Base-by-base conservation (phyloP, 2,888 invertebrate genomes). In the Molorchus minor region DNA sequence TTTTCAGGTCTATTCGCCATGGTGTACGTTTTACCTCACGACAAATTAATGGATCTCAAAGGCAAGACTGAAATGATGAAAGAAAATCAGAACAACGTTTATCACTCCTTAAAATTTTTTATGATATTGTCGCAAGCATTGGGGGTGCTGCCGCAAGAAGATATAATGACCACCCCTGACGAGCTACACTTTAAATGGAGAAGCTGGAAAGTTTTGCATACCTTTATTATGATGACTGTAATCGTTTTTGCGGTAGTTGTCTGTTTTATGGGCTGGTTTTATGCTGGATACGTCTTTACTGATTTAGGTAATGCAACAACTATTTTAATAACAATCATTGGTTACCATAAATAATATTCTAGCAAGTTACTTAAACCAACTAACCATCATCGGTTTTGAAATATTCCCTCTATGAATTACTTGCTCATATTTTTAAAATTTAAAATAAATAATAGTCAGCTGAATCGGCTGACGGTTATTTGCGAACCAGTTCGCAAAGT, bases 151-250 rank as follows among this genome's bases (percentile, higher is more conserved):
- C 69, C 59, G 38, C 61, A 65, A 29, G 59, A 51, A 41, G 54
- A 53, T 43, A 57, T 33, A 16, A 52, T 41, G 15, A 30, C 30
- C 7, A 29, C 38, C 12, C 41, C 25, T 7, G 19, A 52, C 12
- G 20, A 40, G 20, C 17, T 60, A 13, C 29, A 47, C 3, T 69
- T 69, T 46, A 61, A n/a, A 21, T 69, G 69, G 69, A 58, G 33
- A 10, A 67, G 64, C 47, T 58, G 54, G 43, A 64, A 49, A 54
- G 62, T 61, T 13, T 3, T 62, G 0, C 61, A 64, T 40, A 59
- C 63, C 25, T 17, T 62, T 12, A 16, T 62, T 8, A 51, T 58
- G 33, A 58, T 64, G n/a, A 30, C n/a, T 20, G 25, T 56, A 5
- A 51, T 57, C 7, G 7, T 15, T 4, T 55, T 53, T 16, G 45